Evolutionary conservation across 2,113 vertebrate species (phyloP).

Genomic region (Grallaria varia): DNA sequence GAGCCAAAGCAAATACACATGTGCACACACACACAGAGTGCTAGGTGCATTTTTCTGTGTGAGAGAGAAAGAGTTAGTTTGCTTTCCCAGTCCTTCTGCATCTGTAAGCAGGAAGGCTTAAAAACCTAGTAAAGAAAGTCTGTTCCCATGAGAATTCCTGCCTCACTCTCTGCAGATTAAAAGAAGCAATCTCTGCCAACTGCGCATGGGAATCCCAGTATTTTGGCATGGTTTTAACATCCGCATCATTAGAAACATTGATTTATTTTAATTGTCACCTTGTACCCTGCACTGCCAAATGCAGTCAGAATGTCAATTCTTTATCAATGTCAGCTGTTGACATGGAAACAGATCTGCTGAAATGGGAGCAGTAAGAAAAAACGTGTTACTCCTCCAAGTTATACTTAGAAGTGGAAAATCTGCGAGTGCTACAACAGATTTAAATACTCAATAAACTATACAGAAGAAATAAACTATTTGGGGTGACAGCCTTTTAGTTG

Average conservation of each 20-base stretch:
- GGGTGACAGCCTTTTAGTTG: slow-evolving; percentile 62
- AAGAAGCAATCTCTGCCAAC: slow-evolving; percentile 30
- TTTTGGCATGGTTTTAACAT: slow-evolving; percentile 44
- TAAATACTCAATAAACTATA: slow-evolving; percentile 59
- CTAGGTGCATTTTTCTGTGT: background rate
- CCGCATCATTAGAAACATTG: slow-evolving; percentile 47
- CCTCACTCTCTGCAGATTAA: background rate
- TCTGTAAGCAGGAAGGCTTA: slow-evolving; percentile 45
- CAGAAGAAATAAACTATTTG: slow-evolving; percentile 68
- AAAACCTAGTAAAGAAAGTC: slow-evolving; percentile 49
- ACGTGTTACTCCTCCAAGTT: slow-evolving; percentile 56
- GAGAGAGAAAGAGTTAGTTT: background rate
- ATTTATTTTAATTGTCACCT: slow-evolving; percentile 69
- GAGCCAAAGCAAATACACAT: slow-evolving; percentile 19
- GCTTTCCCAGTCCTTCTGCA: slow-evolving; percentile 40
- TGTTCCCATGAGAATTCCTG: slow-evolving; percentile 42
- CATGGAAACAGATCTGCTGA: slow-evolving; percentile 71
- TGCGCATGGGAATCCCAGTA: slow-evolving; percentile 27
- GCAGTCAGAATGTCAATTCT: slow-evolving; percentile 70
- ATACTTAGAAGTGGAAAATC: slow-evolving; percentile 65
- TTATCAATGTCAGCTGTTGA: slow-evolving; percentile 71
- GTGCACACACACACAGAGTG: background rate
- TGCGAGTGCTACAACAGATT: slow-evolving; percentile 61
- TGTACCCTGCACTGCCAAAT: slow-evolving; percentile 45
- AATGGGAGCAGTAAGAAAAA: slow-evolving; percentile 55